phyloP scores from a whole-genome alignment of 2,888 invertebrate genomes.

The Gerris lacustris region DNA sequence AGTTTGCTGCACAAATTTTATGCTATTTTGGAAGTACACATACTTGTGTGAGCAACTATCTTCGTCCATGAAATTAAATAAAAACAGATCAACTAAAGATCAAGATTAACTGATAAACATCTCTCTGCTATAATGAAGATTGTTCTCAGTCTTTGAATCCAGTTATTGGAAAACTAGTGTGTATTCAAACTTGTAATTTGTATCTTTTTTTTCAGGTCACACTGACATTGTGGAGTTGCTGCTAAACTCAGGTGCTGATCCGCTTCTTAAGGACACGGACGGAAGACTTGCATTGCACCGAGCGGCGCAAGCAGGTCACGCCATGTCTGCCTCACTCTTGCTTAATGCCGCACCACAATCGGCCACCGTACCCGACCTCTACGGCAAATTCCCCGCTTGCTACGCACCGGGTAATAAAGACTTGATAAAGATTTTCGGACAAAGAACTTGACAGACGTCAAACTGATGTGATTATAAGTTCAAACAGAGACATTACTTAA shows the following conservation, averaged over 20 bases:
- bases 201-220: slow-evolving; percentile 43
- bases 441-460: background rate
- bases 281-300: slow-evolving; percentile 71
- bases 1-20: too few species aligned
- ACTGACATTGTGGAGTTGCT: slow-evolving; percentile 52
- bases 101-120: too few species aligned
- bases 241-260: slow-evolving; percentile 49
- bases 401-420: slow-evolving; percentile 11
- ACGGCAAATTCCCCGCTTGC: slow-evolving; percentile 21
- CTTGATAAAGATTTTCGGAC: background rate
- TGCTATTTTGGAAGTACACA: too few species aligned
- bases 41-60: too few species aligned
- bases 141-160: too few species aligned
- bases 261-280: slow-evolving; percentile 56
- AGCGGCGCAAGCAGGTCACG: slow-evolving; percentile 35
- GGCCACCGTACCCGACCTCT: slow-evolving; percentile 17
- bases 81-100: too few species aligned
- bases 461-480: background rate
- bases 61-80: too few species aligned
- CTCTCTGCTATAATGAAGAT: too few species aligned
- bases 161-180: too few species aligned
- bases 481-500: too few species aligned
- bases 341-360: slow-evolving; percentile 17
- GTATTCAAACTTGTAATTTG: background rate
- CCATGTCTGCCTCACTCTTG: slow-evolving; percentile 17